Base-by-base conservation (phyloP, 2,113 vertebrate species). In the Bungarus multicinctus region DNA sequence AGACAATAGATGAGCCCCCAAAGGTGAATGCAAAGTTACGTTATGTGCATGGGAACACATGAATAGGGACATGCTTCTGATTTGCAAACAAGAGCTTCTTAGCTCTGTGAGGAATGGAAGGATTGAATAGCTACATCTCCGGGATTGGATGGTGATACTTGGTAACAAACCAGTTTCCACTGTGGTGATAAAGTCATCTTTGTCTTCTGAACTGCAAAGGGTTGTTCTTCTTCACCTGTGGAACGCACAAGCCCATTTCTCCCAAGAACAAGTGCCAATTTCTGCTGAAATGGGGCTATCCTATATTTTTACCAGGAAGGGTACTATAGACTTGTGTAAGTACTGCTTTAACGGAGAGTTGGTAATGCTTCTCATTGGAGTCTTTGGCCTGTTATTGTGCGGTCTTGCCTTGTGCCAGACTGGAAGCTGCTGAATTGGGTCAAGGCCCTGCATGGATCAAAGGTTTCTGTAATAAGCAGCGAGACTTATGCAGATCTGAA, bases 161-260 rank as follows among this genome's bases (percentile, higher is more conserved):
- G 94, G 94, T 94, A 92, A 18, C 88, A 69, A 90, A 53, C 95
- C 93, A 94, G 93, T 96, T 94, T 96, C 94, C 94, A 93, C 60
- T 95, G 93, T 96, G 92, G 94, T 95, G 96, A 95, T 58, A 95
- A 96, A 95, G 95, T 50, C 53, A 91, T 92, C 95, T 95, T 94
- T 96, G 94, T 97, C 97, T 97, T 96, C 95, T 96, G 96, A 96
- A 92, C 94, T 97, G 95, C 94, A 95, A 97, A 93, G 93, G 96
- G 91, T 91, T 93, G 93, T 50, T 53, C 54, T 50, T 53, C 54
- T 96, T 95, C 91, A 92, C 93, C 95, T 94, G 94, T 95, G 94
- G 96, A 92, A 97, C 96, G 93, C 90, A 96, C 94, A 94, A 96
- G 96, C 96, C 93, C 96, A 27, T 53, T 95, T 93, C 94, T 39